These are phyloP conservation scores for Aldrovandia affinis DNA, from an alignment of 2,797 vertebrate species.

Conservation along the genomic window DNA sequence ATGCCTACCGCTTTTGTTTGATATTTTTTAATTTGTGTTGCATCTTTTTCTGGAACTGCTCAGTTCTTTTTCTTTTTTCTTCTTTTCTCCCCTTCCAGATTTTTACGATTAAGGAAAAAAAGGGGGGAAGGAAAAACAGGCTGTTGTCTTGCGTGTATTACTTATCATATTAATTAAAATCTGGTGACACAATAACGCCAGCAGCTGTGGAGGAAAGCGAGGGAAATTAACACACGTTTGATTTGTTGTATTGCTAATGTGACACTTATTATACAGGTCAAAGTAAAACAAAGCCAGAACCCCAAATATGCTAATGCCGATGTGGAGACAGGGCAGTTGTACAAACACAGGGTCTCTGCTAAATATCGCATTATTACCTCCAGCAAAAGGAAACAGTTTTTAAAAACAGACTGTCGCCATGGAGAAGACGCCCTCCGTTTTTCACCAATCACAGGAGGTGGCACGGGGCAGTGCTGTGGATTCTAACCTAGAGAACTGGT, in stretches of 20 bases:
- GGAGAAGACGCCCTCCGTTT: constrained; percentile 41
- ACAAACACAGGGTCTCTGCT: constrained; percentile 76
- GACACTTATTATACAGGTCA: constrained; percentile 99
- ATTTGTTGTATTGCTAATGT: constrained; percentile 98
- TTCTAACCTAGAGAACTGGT: neutral
- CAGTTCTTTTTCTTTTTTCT: constrained; percentile 50
- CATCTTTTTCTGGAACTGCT: neutral
- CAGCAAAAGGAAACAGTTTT: constrained; percentile 56
- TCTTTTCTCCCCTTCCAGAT: constrained; percentile 66
- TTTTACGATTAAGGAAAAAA: constrained; percentile 78
- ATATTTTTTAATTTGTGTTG: too few relatives aligned
- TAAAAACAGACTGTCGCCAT: constrained; percentile 51
- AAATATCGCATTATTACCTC: constrained; percentile 74
- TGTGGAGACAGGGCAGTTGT: constrained; percentile 75
- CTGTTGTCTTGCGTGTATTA: constrained; percentile 95
- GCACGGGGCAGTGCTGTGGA: neutral
- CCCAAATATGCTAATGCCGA: constrained; percentile 88
- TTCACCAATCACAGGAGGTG: neutral
- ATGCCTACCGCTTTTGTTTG: too few relatives aligned
- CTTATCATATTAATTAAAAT: constrained; percentile 99
- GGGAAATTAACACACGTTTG: constrained; percentile 95
- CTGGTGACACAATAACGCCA: constrained; percentile 92
- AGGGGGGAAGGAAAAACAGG: constrained; percentile 77
- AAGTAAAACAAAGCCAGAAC: constrained; percentile 86
- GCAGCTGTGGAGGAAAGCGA: constrained; percentile 93